Conservation (phyloP, 2,888 invertebrate species). For the Drosophila phalerata region DNA sequence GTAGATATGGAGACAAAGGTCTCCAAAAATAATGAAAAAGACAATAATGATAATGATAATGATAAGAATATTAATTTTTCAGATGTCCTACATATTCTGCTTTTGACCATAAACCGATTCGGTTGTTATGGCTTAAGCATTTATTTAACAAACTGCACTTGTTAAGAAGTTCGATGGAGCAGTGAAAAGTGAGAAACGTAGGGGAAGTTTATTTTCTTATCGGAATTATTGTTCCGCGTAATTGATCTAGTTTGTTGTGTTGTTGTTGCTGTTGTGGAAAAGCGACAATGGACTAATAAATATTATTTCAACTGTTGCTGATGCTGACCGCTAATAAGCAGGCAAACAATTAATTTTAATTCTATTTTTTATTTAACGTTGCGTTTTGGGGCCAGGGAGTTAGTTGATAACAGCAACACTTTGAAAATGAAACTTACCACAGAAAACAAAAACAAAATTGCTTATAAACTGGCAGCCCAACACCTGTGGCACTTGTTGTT, state of each 20-base stretch:
- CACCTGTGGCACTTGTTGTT: constrained; percentile 60
- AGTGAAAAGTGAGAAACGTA: background rate
- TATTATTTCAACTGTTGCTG: constrained; percentile 65
- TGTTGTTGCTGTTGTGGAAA: constrained; percentile 2
- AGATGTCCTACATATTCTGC: constrained; percentile 23
- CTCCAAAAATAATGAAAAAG: constrained; percentile 2
- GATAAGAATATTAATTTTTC: constrained; percentile 40
- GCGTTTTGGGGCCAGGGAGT: background rate
- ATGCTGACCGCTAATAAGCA: constrained; percentile 63
- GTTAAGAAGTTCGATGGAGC: background rate
- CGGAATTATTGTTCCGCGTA: constrained; percentile 59
- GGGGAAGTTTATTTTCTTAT: constrained; percentile 54
- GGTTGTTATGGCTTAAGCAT: constrained; percentile 30
- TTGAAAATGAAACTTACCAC: constrained; percentile 58
- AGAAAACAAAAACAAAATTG: constrained; percentile 25
- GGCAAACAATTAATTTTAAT: constrained; percentile 40
- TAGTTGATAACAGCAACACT: constrained; percentile 6
- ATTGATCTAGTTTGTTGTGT: constrained; percentile 66
- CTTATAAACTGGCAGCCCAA: constrained; percentile 43
- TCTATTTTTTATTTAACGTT: background rate
- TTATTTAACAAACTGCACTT: constrained; percentile 35
- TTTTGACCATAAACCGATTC: constrained; percentile 31
- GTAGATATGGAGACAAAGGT: background rate
- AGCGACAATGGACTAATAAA: constrained; percentile 49
- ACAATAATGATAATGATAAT: constrained; percentile 14